phyloP scores from a whole-genome alignment of 2,888 invertebrate species.

The Dynastes maya region DNA sequence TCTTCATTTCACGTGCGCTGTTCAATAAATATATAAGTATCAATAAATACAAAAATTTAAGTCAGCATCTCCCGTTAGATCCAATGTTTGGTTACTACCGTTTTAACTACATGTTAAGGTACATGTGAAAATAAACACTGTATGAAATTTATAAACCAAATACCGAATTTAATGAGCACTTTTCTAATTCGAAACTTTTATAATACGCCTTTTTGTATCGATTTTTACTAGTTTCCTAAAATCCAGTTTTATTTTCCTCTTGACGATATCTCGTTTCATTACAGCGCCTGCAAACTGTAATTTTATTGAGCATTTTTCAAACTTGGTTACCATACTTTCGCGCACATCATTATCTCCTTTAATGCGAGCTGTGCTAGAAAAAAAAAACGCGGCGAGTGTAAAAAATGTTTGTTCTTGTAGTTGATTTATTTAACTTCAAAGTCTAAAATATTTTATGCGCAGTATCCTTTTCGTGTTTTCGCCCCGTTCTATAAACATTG shows the following conservation, averaged over 20 bases:
- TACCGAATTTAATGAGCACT: background rate
- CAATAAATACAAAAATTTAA: background rate
- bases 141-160: background rate
- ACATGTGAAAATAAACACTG: background rate
- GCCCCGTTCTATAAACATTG: background rate
- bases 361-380: slow-evolving; percentile 8
- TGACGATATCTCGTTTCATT: slow-evolving; percentile 11
- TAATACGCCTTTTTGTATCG: background rate
- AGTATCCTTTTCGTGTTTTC: slow-evolving; percentile 25
- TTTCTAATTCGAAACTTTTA: slow-evolving; percentile 13
- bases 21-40: background rate
- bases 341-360: slow-evolving; percentile 6
- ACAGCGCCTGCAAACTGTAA: background rate
- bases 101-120: background rate
- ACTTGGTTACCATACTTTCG: background rate
- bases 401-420: slow-evolving; percentile 18
- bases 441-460: slow-evolving; percentile 21
- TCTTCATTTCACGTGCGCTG: too few relatives aligned
- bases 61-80: background rate
- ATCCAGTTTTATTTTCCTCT: background rate
- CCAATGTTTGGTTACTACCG: background rate
- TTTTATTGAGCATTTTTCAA: slow-evolving; percentile 7
- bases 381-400: background rate
- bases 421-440: slow-evolving; percentile 40
- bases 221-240: background rate